Evolutionary conservation across 2,113 vertebrate species (phyloP).

Genomic region (Ahaetulla prasina): DNA sequence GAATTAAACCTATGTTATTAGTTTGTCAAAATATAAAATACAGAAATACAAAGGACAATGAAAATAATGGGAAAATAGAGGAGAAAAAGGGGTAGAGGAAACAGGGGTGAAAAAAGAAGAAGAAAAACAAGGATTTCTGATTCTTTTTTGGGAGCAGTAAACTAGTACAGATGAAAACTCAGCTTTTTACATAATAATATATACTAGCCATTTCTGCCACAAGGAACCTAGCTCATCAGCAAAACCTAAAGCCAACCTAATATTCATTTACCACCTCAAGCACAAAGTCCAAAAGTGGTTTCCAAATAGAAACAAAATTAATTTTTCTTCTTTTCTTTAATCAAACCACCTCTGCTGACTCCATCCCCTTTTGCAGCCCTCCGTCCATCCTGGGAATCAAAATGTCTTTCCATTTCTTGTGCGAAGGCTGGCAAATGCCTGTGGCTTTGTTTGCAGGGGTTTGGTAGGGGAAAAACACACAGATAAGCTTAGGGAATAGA

Average conservation of each 20-base stretch:
- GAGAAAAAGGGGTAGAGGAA: neutral
- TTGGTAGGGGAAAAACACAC: neutral
- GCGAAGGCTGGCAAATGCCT: neutral
- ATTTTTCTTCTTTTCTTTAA: no score
- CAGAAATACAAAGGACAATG: neutral
- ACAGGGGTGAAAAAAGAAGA: neutral
- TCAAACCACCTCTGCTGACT: no score
- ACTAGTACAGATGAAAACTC: neutral
- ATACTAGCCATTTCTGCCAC: no score
- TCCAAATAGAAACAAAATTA: no score
- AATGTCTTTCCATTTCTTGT: neutral
- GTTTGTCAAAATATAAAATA: neutral
- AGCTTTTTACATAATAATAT: neutral
- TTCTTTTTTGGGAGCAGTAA: neutral
- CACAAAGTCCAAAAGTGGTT: no score
- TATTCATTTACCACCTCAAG: no score
- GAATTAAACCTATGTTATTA: neutral
- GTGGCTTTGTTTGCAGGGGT: neutral
- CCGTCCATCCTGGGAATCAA: neutral
- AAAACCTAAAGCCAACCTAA: no score
- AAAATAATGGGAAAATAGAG: neutral
- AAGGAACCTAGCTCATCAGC: no score
- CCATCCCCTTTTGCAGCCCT: neutral
- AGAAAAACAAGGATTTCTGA: neutral
- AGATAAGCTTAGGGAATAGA: neutral